A percentile compares a stretch with the other conserved stretches of the same genome.
phyloP scores from a whole-genome alignment of 2,888 invertebrate species.

The Antitype chi region DNA sequence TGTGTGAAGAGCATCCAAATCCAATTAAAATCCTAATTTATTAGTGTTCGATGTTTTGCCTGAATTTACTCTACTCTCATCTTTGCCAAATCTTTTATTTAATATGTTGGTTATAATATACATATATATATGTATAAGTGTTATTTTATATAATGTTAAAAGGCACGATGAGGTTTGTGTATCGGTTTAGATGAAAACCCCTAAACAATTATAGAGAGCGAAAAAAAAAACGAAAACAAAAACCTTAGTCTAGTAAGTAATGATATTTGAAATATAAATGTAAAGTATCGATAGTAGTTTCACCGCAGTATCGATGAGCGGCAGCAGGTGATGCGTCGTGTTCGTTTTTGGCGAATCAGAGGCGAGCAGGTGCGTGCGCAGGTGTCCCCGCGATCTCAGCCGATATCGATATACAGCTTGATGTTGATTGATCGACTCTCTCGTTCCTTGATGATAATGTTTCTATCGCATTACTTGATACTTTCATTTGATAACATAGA shows the following conservation, averaged over 20 bases:
- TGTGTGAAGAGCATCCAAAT: no score
- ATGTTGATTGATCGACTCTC: constrained; percentile 60
- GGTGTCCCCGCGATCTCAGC: constrained; percentile 85
- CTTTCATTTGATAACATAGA: background rate
- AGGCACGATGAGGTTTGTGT: no score
- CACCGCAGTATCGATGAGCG: constrained; percentile 70
- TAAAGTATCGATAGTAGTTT: constrained; percentile 50
- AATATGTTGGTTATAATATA: no score
- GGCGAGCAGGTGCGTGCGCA: constrained; percentile 84
- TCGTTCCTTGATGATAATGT: background rate
- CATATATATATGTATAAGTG: no score
- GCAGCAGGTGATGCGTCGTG: constrained; percentile 85
- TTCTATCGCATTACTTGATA: background rate
- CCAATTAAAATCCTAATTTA: no score
- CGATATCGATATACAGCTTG: constrained; percentile 83
- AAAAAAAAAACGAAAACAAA: no score
- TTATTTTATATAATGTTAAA: no score
- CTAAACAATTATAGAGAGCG: no score
- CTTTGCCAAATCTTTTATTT: no score
- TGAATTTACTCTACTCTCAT: no score
- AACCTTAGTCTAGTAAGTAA: background rate
- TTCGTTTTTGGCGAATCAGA: constrained; percentile 89
- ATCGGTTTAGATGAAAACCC: no score
- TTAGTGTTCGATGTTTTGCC: no score
- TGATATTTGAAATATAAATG: constrained; percentile 43